These are phyloP conservation scores for Diorhabda sublineata DNA, from an alignment of 1,140 invertebrate species.

Conservation along the genomic window DNA sequence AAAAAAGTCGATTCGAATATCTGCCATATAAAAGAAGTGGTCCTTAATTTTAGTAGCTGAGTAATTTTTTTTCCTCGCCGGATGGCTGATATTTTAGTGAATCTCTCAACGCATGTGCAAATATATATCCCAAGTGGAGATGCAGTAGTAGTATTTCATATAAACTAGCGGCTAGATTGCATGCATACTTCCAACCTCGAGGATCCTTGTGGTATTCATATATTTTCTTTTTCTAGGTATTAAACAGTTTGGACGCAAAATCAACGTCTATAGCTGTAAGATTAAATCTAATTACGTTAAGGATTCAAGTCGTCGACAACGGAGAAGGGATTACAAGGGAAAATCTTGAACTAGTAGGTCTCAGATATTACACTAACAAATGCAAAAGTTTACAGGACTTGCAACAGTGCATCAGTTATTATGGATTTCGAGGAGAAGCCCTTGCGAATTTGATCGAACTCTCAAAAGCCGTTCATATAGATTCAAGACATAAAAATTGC, in stretches of 20 bases:
- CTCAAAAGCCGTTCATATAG: constrained; percentile 54
- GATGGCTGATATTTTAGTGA: background rate
- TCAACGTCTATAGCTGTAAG: constrained; percentile 60
- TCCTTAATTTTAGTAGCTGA: too few species aligned
- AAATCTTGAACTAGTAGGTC: constrained; percentile 54
- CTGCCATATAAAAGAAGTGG: too few species aligned
- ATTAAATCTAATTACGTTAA: constrained; percentile 54
- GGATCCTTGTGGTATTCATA: background rate
- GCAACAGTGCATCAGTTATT: constrained; percentile 50
- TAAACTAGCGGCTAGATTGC: background rate
- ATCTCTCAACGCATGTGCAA: background rate
- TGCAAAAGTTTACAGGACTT: constrained; percentile 52
- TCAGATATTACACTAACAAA: constrained; percentile 62
- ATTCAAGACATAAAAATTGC: constrained; percentile 46
- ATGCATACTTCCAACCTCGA: background rate
- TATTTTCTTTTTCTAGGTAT: constrained; percentile 48
- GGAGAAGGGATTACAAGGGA: constrained; percentile 54
- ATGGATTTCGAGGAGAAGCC: constrained; percentile 63
- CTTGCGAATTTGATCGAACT: constrained; percentile 58
- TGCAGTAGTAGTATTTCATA: too few species aligned
- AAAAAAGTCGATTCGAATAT: too few species aligned
- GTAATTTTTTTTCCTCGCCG: too few species aligned
- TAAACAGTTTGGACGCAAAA: constrained; percentile 62
- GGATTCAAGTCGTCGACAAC: constrained; percentile 66
- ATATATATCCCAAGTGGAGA: background rate